A percentile compares a stretch with the other conserved stretches of the same genome.
Conservation (phyloP, 2,797 vertebrate genomes). For the Gambelia wislizenii region DNA sequence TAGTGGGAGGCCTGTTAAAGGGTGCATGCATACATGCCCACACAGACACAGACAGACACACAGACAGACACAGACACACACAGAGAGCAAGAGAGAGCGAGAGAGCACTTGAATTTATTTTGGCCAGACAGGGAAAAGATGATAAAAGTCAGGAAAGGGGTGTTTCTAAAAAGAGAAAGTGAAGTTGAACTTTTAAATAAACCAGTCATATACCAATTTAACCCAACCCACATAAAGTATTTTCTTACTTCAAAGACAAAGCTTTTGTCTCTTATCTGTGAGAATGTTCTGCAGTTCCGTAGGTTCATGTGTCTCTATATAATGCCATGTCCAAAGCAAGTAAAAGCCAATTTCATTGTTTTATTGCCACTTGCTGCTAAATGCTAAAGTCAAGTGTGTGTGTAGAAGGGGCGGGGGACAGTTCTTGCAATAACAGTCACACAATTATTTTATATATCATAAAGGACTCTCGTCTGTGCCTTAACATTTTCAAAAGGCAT, state of each 20-base stretch:
- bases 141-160: neutral
- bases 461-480: neutral
- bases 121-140: neutral
- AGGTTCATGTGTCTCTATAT: neutral
- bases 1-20: too few relatives aligned
- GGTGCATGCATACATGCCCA: too few relatives aligned
- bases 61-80: too few relatives aligned
- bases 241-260: neutral
- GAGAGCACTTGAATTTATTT: neutral
- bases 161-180: slow-evolving; percentile 1
- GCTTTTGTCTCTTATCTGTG: neutral
- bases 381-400: neutral
- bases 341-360: slow-evolving; percentile 36
- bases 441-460: neutral
- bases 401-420: neutral
- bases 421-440: neutral
- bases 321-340: slow-evolving; percentile 22
- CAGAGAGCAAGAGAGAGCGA: too few relatives aligned
- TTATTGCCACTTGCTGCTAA: slow-evolving; percentile 5
- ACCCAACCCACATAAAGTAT: neutral
- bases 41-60: too few relatives aligned
- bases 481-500: neutral
- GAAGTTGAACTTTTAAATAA: neutral
- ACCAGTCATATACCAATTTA: slow-evolving; percentile 3
- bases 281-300: neutral